Conservation (phyloP, 2,797 vertebrate species). For the Rhabdophis nuchalis region DNA sequence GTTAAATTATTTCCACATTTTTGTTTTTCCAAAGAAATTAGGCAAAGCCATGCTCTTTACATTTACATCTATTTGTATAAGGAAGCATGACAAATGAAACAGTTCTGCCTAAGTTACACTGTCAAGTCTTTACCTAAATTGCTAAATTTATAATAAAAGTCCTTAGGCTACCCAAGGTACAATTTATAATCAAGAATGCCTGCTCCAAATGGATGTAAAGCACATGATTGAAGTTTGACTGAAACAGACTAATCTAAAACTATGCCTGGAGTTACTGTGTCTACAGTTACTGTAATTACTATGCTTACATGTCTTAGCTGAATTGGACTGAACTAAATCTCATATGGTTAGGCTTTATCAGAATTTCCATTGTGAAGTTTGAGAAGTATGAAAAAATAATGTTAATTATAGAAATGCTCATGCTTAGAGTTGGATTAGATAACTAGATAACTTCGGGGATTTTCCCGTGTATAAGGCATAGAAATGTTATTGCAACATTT, state of each 20-base stretch:
- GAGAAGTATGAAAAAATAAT: slow-evolving; percentile 1
- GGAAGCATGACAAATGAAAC: background rate
- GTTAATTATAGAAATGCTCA: background rate
- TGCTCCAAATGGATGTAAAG: background rate
- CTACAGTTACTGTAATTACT: slow-evolving; percentile 3
- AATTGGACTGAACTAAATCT: slow-evolving; percentile 8
- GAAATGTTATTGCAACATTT: too few relatives aligned
- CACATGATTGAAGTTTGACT: background rate
- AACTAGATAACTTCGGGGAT: too few relatives aligned
- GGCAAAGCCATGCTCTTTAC: background rate
- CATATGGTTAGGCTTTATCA: slow-evolving; percentile 19
- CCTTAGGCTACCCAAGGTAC: background rate
- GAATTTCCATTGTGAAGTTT: slow-evolving; percentile 26
- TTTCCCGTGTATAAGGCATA: too few relatives aligned
- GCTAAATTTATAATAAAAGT: background rate
- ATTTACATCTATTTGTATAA: background rate
- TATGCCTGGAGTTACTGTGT: slow-evolving; percentile 7
- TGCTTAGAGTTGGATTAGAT: background rate
- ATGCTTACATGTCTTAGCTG: background rate
- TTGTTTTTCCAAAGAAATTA: background rate
- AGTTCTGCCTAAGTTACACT: background rate
- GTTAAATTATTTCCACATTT: background rate
- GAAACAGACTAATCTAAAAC: background rate
- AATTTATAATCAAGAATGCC: background rate
- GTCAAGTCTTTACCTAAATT: background rate